Base-by-base conservation (phyloP, 2,888 invertebrate species). In the Spicauda simplicius region DNA sequence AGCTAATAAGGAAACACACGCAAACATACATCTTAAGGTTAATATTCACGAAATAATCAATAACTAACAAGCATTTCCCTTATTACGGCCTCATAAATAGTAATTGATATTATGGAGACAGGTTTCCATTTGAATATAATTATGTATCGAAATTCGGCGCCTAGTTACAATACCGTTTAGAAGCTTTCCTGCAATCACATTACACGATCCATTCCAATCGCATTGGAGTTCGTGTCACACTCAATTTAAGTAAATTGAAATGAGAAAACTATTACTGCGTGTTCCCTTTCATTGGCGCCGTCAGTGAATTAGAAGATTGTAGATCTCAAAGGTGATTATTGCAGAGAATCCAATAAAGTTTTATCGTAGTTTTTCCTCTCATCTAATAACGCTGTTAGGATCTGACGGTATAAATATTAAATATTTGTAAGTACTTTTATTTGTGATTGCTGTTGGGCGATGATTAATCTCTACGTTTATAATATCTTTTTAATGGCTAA, bases 191-290 rank as follows among this genome's bases (percentile, higher is more conserved):
- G 25, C 58, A 58, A 58, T 58, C 45, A 45, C 20, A 58, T 58
- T 48, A 20, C 45, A 48, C 48, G 45, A 48, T 25, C 58, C 58
- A 48, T 48, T 58, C 20, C 8, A 19, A 48, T 45, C 45, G 20
- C 41, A 25, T 45, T 45, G 50, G 16, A 20, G 59, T 50, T 16
- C 59, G 48, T 20, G n/a, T 58, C 45, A 48, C 45, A 58, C n/a
- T 48, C 58, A 45, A 45, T 58, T 58, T 58, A 58, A 48, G 45
- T 45, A 58, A 58, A 58, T 45, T 45, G 58, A n/a, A 58, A 58
- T 48, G 45, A 19, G 41, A n/a, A 45, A 58, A 58, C 58, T 58
- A 58, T 45, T 45, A 20, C 41, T 1, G 0, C 45, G 45, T 45
- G n/a, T 45, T n/a, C 6, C 45, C 45, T 45, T 45, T 45, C 6